Evolutionary conservation across 2,888 invertebrate genomes (phyloP).

Genomic region (Andrena fulva): DNA sequence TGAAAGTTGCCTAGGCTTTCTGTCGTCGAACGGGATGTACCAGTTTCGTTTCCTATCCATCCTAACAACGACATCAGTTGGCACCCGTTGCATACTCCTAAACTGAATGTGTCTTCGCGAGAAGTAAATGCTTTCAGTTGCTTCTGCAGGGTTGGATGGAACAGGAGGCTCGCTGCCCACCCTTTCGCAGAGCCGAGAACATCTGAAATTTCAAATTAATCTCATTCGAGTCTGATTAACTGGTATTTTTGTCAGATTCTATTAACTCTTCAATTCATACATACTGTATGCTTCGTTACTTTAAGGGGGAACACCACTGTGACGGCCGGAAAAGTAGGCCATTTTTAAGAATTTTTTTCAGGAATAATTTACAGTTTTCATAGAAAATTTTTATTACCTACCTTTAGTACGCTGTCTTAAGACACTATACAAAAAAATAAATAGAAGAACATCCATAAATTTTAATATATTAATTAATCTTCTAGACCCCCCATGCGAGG

Average conservation of each 20-base stretch:
- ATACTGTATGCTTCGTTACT: no score
- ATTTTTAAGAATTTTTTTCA: no score
- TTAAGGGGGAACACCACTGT: no score
- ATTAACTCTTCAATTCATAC: no score
- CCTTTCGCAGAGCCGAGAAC: conserved; percentile 99
- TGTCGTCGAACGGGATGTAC: conserved; percentile 47
- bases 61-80: conserved; percentile 97
- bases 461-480: no score
- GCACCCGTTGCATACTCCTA: conserved; percentile 99
- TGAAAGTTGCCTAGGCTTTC: conserved; percentile 8
- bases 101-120: conserved; percentile 94
- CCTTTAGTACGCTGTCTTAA: no score
- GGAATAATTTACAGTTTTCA: no score
- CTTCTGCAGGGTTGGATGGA: conserved; percentile 90
- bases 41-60: conserved; percentile 90
- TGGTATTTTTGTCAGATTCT: not conserved
- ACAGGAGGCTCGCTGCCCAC: conserved; percentile 97
- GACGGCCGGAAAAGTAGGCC: no score
- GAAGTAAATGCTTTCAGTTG: conserved; percentile 92
- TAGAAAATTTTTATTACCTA: no score
- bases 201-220: conserved; percentile 85
- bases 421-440: no score
- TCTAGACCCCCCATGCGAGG: no score
- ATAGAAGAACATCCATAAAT: no score
- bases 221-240: conserved; percentile 9